phyloP scores from a whole-genome alignment of 2,113 vertebrate species.

The Hiodon alosoides region DNA sequence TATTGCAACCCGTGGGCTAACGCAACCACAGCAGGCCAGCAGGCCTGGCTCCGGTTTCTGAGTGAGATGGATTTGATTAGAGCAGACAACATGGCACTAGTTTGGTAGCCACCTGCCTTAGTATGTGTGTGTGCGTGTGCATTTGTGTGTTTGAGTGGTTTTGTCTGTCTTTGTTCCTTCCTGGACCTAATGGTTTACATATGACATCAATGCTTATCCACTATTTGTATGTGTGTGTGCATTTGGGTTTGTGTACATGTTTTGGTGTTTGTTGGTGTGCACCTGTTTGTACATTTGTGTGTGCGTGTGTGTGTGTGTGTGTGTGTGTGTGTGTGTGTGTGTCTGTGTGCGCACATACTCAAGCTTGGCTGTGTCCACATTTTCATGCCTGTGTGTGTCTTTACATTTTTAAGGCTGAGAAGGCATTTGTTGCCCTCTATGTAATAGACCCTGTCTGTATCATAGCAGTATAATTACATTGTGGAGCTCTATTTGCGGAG shows the following conservation, averaged over 20 bases:
- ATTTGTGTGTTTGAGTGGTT: slow-evolving; percentile 17
- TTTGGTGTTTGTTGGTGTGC: slow-evolving; percentile 2
- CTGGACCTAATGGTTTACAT: slow-evolving; percentile 39
- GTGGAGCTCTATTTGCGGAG: not conserved
- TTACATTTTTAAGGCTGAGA: not conserved
- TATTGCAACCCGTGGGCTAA: no score
- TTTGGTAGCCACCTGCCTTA: slow-evolving; percentile 19
- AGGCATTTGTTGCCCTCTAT: not conserved
- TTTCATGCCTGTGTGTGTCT: not conserved
- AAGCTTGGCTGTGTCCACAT: not conserved
- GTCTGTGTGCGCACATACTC: no score
- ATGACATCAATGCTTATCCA: slow-evolving; percentile 27
- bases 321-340: not conserved
- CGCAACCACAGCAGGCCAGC: no score
- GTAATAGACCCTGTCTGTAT: not conserved
- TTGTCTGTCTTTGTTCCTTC: slow-evolving; percentile 33
- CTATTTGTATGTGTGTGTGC: not conserved
- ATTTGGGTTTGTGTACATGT: not conserved
- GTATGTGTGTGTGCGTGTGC: not conserved
- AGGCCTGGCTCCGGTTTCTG: slow-evolving; percentile 5
- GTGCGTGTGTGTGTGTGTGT: not conserved
- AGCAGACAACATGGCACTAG: slow-evolving; percentile 15
- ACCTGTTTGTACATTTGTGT: not conserved
- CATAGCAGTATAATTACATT: not conserved
- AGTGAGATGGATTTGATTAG: slow-evolving; percentile 37